Conservation (phyloP, 2,888 invertebrate species). For the Acrobasis consociella region DNA sequence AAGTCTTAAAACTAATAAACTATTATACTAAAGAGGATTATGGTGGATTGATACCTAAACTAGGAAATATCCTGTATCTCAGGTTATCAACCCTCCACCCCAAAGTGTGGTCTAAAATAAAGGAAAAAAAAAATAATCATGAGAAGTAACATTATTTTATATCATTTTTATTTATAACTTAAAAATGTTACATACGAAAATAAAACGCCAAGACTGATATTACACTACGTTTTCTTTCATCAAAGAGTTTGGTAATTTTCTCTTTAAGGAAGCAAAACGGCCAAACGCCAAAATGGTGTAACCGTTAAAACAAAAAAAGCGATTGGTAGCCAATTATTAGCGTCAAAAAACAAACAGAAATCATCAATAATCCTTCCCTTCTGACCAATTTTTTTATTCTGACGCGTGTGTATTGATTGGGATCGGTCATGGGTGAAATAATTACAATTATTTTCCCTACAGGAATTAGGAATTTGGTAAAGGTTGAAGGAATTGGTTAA, state of each 20-base stretch:
- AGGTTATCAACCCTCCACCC: no score
- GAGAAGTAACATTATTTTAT: no score
- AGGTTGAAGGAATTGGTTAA: constrained; percentile 23
- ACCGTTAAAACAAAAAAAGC: constrained; percentile 35
- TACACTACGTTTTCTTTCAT: no score
- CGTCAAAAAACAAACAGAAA: constrained; percentile 45
- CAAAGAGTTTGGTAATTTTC: not conserved
- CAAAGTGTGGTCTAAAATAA: no score
- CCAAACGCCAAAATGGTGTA: constrained; percentile 1
- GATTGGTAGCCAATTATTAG: constrained; percentile 36
- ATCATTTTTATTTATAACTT: no score
- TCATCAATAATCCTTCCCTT: constrained; percentile 42
- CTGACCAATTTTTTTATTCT: constrained; percentile 31
- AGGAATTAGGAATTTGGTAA: constrained; percentile 15
- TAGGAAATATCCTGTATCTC: no score
- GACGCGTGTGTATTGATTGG: constrained; percentile 34
- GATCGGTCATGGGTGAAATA: constrained; percentile 43
- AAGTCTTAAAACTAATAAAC: no score
- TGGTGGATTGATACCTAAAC: no score
- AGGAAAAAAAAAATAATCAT: no score
- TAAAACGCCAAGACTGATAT: no score
- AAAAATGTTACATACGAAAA: no score
- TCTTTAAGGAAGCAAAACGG: not conserved
- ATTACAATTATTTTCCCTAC: constrained; percentile 27
- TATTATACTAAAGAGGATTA: no score